Evolutionary conservation across 2,113 vertebrate genomes (phyloP).

Genomic region (Notarius quadriscutis): DNA sequence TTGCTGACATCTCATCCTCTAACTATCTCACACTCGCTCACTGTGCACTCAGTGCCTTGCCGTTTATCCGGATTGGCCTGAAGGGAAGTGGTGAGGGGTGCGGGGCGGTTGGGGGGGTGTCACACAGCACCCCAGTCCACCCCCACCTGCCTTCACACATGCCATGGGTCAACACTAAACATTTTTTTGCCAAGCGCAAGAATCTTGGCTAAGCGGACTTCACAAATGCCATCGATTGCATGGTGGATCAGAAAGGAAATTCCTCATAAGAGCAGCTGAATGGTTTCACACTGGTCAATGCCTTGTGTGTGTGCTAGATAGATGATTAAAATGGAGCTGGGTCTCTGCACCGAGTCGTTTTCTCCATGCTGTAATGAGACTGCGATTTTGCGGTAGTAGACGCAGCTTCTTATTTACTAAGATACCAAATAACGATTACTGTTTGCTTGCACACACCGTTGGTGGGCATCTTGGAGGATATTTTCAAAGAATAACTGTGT

Average conservation of each 20-base stretch:
- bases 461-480: not conserved
- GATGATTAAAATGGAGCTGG: constrained; percentile 18
- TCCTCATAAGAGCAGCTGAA: constrained; percentile 57
- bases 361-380: not conserved
- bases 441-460: not conserved
- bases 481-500: not conserved
- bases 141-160: constrained; percentile 45
- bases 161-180: constrained; percentile 25
- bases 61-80: not conserved
- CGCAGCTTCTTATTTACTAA: not conserved
- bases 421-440: not conserved
- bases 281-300: constrained; percentile 24
- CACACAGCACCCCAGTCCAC: constrained; percentile 53
- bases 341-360: not conserved
- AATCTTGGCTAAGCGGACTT: constrained; percentile 60
- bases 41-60: constrained; percentile 10
- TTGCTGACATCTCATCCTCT: constrained; percentile 21
- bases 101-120: constrained; percentile 38
- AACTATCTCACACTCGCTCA: constrained; percentile 5
- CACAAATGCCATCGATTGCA: constrained; percentile 68
- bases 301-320: constrained; percentile 23
- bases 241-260: constrained; percentile 66
- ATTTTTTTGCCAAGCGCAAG: constrained; percentile 25
- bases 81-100: constrained; percentile 18
- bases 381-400: not conserved